Conservation (phyloP, 2,113 vertebrate genomes). For the Corythoichthys intestinalis region DNA sequence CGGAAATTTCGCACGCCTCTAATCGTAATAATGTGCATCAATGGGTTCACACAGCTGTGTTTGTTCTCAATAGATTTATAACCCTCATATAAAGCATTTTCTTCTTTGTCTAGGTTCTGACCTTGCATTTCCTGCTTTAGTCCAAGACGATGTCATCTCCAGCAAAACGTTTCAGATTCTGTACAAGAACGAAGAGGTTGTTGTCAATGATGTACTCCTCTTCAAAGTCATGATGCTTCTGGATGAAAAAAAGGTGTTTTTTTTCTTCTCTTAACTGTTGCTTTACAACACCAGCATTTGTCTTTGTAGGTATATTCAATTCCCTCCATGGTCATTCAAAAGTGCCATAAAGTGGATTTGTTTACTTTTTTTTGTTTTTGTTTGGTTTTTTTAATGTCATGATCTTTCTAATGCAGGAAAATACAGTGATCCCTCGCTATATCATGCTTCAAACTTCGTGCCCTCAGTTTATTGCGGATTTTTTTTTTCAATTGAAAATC, state of each 20-base stretch:
- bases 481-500: too few species aligned
- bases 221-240: constrained; percentile 98
- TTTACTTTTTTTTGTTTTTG: not conserved
- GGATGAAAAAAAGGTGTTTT: constrained; percentile 86
- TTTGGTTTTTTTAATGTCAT: not conserved
- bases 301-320: not conserved
- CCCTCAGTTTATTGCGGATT: too few species aligned
- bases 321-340: not conserved
- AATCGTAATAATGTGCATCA: not conserved
- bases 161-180: constrained; percentile 99
- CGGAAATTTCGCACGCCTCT: too few species aligned
- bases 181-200: constrained; percentile 97
- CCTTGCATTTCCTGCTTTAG: constrained; percentile 89
- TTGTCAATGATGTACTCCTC: constrained; percentile 91
- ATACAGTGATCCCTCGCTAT: too few species aligned
- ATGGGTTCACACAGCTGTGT: not conserved
- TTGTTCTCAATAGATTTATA: not conserved
- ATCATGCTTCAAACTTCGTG: too few species aligned
- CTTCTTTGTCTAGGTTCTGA: constrained; percentile 74
- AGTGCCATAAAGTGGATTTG: not conserved
- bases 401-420: not conserved
- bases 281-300: not conserved
- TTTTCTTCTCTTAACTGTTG: not conserved
- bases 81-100: constrained; percentile 3
- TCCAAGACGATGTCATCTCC: constrained; percentile 87